Evolutionary conservation across 2,113 vertebrate species (phyloP), one percentile per base, ranked within the genome.

Genomic region (Nerophis lumbriciformis): DNA sequence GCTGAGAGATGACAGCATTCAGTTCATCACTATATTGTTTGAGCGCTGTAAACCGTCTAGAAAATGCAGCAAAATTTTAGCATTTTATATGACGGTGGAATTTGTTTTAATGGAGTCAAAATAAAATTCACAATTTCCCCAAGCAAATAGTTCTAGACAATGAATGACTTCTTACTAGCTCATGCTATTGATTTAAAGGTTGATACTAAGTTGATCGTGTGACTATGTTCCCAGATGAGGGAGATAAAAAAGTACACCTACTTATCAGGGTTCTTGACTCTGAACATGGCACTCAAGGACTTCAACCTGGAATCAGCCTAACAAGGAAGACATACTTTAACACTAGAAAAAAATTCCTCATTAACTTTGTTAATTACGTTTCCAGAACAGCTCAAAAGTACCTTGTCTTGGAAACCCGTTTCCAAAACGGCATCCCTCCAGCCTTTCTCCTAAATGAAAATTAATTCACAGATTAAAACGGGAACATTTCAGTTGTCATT

Each of bases 201-300:
- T 28, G 28, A 3, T 28, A 28, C 28, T 28, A 28, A 2, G 28
- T 28, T 28, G 28, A 3, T 28, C 28, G 28, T 28, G 28, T 28
- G 28, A 28, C 28, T 1, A 28, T 28, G 28, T 28, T 28, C 28
- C 2, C 28, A 28, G 28, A 28, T 45, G 5, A 58, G 6, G 19
- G 5, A 15, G 13, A 28, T n/a, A 59, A 48, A 48, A 48, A 14
- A 35, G 21, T 15, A 74, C 50, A 92, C 94, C 83, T 93, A 97
- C 95, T 93, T 95, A 89, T 97, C 95, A 81, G 94, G 94, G 83
- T 94, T 97, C 88, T 94, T 97, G 83, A 97, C 94, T 91, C 95
- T 90, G 83, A 95, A 95, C 78, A 90, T 95, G 82, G 95, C 95
- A 91, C 90, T 97, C 85, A 97, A 87, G 79, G 94, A 93, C 90